Base-by-base conservation (phyloP, 2,113 vertebrate genomes). In the Choloepus hoffmanni region DNA sequence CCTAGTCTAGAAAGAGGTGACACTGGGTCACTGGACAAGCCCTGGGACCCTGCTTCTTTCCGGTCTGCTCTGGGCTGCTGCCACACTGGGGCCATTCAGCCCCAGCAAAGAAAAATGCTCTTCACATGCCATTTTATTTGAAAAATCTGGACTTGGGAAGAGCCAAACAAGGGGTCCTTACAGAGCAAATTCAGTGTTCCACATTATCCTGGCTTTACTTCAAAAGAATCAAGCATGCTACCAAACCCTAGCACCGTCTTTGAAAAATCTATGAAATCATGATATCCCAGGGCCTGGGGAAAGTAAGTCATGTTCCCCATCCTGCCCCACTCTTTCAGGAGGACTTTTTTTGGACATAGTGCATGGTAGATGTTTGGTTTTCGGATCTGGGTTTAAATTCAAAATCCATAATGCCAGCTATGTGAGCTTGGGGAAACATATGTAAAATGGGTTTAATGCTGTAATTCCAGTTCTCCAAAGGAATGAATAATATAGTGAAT, bases 201-300 rank as follows among this genome's bases (percentile, higher is more conserved):
- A 74, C 50, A 67, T 76, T 91, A 95, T 23, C 48, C 89, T 76
- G 62, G 23, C 15, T 95, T 63, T 85, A 83, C 84, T 97, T 98
- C 84, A 94, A 96, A 97, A 77, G n/a, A 95, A 92, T 30, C 14
- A 85, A 90, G 21, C 30, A 74, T 23, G 95, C 84, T 96, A 50
- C 72, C 30, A 28, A 60, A n/a, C 48, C 95, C 13, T 16, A 94
- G 73, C 89, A 76, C 9, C 15, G 74, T 97, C 89, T 72, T 13
- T 83, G 7, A 36, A 96, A 92, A 96, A 67, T 19, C 86, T 78
- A 45, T 60, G 1, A 9, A 92, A 94, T 97, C 30, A 55, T 68
- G 14, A 50, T 13, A 86, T 62, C 10, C 82, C 78, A 73, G 0
- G 87, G 24, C 19, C 33, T n/a, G 90, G 85, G 68, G 55, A 73